Evolutionary conservation across 2,888 invertebrate species (phyloP), one percentile per base, ranked within the genome.

Genomic region (Apodemia hepburni): DNA sequence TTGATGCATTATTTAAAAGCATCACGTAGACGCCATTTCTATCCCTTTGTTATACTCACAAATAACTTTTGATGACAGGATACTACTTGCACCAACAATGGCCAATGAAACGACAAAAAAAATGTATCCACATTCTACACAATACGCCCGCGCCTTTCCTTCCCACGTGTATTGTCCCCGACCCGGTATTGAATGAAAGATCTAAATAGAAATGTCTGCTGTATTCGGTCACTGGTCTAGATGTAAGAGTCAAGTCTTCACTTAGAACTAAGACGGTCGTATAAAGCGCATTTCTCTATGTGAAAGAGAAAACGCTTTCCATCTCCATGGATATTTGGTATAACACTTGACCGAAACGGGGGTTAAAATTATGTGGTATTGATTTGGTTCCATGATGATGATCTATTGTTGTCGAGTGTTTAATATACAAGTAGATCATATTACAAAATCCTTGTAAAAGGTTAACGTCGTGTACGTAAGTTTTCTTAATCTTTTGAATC

Each of bases 41-140:
- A 29, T 42, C 33, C 64, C 47, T 61, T 59, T 60, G 54, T 60
- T 45, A 42, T 49, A 45, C 11, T 47, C 22, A 18, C 54, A 54
- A 45, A 33, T 35, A 18, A 58, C 59, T 59, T 65, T 77, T 81
- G 79, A 82, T 81, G 81, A 78, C 85, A 87, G 87, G 84, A 86
- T 73, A 71, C 81, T 75, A 74, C 78, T 84, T 85, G 84, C 84
- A 74, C 70, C 69, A 80, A 87, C 85, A 88, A 88, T 86, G 81
- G 81, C 81, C 81, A 81, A 83, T 84, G 79, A 80, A 81, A 81
- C 80, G 79, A 85, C 85, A 86, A 87, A 86, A 81, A 78, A 70
- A 69, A 69, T 69, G 78, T 80, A 81, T 80, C 77, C 81, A 81
- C 77, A 71, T 77, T 71, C 73, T 75, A 75, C 77, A 87, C 85